Percentiles rank a stretch among this genome's conserved stretches.
Conservation (phyloP, 2,113 vertebrate genomes). For the Solea solea region DNA sequence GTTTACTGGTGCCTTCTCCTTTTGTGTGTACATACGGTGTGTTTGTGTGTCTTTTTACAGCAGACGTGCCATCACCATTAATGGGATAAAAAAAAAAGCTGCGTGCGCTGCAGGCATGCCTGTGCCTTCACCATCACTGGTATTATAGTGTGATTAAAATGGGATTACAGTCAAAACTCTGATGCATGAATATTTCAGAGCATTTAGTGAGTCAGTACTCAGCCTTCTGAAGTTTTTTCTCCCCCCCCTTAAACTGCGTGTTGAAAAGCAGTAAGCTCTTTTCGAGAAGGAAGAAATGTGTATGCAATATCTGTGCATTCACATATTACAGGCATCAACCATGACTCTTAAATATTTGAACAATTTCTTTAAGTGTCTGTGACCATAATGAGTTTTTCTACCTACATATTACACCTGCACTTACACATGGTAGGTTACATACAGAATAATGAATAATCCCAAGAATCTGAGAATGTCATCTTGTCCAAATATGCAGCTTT, state of each 20-base stretch:
- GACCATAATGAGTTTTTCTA: no score
- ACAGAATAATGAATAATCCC: neutral
- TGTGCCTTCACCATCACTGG: conserved; percentile 10
- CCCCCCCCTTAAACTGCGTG: neutral
- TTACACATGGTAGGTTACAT: no score
- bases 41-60: conserved; percentile 30
- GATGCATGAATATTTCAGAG: conserved; percentile 33
- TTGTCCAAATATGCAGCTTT: neutral
- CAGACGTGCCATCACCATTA: neutral
- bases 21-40: conserved; percentile 2
- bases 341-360: neutral
- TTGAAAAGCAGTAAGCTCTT: neutral
- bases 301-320: no score
- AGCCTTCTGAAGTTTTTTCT: conserved; percentile 13
- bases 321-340: neutral
- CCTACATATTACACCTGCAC: no score
- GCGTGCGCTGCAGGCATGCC: neutral
- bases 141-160: conserved; percentile 37
- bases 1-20: neutral
- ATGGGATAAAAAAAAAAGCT: conserved; percentile 16
- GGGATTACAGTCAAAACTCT: conserved; percentile 41
- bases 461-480: neutral
- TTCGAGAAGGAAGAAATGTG: neutral
- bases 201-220: conserved; percentile 36
- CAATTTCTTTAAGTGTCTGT: no score